Evolutionary conservation across 2,888 invertebrate species (phyloP), one percentile per base, ranked within the genome.

Genomic region (Ormyrus rosae): DNA sequence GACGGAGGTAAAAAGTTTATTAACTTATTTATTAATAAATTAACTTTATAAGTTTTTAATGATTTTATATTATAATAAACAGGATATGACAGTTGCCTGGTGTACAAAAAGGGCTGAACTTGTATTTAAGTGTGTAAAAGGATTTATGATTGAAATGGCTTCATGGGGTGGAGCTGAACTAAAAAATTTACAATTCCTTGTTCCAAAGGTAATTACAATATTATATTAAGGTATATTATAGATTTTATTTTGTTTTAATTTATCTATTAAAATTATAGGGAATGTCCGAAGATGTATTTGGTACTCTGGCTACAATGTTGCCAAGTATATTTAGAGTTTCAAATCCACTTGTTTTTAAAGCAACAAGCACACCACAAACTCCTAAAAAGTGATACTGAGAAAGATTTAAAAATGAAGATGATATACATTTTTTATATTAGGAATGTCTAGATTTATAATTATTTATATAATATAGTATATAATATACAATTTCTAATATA

Each of bases 61-160:
- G 58, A 65, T 60, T 51, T 50, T 45, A 13, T 46, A 61, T 19
- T 13, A 60, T 55, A 46, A 63, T 50, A 69, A 78, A 46, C 69
- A 96, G 95, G 96, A 97, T 89, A 97, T 98, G 97, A 99, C 98
- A 0, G 95, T 98, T 73, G 94, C 96, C 55, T 99, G 99, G 99
- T 99, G 99, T 91, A 94, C 96, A 88, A 96, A 97, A 87, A 93
- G 99, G 86, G 99, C 99, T 0, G 99, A 99, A 92, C 92, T 99
- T 83, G 96, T 99, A 80, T 97, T 99, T 88, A 99, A 99, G 92
- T 99, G 99, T 92, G 97, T 98, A 73, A 99, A 99, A 92, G 99
- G 99, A 4, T 99, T 99, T 91, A 97, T 99, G 96, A 98, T 99
- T 91, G 99, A 99, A 93, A 97, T 98, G 93, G 96, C 96, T 8